Evolutionary conservation across 2,888 invertebrate genomes (phyloP).

Genomic region (Rambutsinella grinnellia): DNA sequence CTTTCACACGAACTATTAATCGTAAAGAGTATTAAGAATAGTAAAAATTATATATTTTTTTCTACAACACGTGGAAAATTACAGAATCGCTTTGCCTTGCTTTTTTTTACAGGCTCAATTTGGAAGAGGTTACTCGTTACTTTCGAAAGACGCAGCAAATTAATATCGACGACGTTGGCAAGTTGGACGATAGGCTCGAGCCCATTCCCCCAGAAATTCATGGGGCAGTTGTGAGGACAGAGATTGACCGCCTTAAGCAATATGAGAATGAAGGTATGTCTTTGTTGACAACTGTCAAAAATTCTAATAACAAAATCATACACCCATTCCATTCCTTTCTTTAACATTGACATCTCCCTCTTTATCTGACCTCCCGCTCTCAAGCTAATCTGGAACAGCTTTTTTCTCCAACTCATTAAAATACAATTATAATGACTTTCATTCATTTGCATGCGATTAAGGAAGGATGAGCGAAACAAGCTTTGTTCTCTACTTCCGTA

Average conservation of each 20-base stretch:
- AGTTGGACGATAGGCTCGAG: constrained; percentile 84
- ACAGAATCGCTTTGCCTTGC: background rate
- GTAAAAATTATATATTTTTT: too few species aligned
- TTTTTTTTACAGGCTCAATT: constrained; percentile 72
- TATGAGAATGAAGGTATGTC: constrained; percentile 79
- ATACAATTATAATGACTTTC: too few species aligned
- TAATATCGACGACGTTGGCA: constrained; percentile 76
- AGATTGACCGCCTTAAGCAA: constrained; percentile 74
- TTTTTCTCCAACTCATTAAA: too few species aligned
- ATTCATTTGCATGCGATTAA: too few species aligned
- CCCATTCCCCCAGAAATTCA: constrained; percentile 87
- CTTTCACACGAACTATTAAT: too few species aligned
- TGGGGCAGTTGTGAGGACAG: constrained; percentile 81
- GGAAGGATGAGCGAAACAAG: too few species aligned
- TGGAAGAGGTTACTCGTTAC: constrained; percentile 79
- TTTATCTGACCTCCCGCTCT: too few species aligned
- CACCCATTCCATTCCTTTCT: background rate
- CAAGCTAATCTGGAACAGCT: too few species aligned
- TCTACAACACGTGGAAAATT: too few species aligned
- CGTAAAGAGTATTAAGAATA: too few species aligned
- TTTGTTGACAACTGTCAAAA: too few species aligned
- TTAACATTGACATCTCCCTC: background rate
- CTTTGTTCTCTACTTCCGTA: too few species aligned
- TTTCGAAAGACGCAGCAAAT: constrained; percentile 72
- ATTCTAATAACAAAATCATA: background rate